Base-by-base conservation (phyloP, 2,888 invertebrate species). In the Dermolepida albohirtum region DNA sequence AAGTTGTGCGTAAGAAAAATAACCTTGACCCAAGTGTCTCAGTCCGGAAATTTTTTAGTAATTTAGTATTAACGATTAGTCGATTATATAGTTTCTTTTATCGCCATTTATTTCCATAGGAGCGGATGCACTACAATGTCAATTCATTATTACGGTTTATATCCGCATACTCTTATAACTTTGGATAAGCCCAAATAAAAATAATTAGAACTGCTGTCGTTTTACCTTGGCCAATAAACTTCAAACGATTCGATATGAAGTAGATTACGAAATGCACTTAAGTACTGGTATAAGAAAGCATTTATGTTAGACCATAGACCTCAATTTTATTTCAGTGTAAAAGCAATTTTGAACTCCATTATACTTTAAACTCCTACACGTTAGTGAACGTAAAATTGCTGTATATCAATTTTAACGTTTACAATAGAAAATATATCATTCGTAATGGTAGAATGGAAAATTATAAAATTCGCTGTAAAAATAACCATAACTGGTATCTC, bases 211-310 rank as follows among this genome's bases (percentile, higher is more conserved):
- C 41, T 43, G 39, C 66, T 52, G 49, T 67, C 66, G 55, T 17
- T 67, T 67, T 51, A 62, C 66, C 66, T 67, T 67, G 66, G 66
- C 62, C 66, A 67, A 67, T 59, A 67, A 67, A 67, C 66, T 59
- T 51, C 16, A 62, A n/a, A 10, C 29, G 59, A 62, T 49, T 49
- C 34, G 59, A 16, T 49, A 34, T n/a, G 34, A 47, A 7, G 44
- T 29, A 29, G 12, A 14, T 59, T 59, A 27, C 59, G 59, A 47
- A 29, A 62, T 34, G 16, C 34, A 47, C 47, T 47, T 34, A 22
- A 62, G n/a, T 16, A 6, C n/a, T 49, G 14, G 47, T 29, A 47
- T 34, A 34, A 14, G 16, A 34, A 47, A 62, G 10, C 44, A 27
- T 29, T 47, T 47, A 44, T 34, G 17, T 64, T 29, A 12, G 39